A percentile compares a stretch with the other conserved stretches of the same genome.
Evolutionary conservation across 2,797 vertebrate genomes (phyloP).

Genomic region (Gadopsis bispinosus): DNA sequence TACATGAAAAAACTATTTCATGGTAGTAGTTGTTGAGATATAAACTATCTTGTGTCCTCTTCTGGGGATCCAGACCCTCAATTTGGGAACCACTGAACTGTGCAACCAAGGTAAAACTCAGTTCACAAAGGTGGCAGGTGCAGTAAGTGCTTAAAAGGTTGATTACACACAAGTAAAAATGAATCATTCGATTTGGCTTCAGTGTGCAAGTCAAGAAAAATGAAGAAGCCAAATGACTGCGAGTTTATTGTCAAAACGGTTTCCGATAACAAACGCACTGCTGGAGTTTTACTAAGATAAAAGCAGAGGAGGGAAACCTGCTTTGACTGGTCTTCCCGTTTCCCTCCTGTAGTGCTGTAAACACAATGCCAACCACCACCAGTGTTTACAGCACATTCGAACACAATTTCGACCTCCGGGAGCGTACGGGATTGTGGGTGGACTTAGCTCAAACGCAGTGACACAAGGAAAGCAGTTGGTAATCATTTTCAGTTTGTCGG

Average conservation of each 20-base stretch:
- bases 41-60: not conserved
- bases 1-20: not conserved
- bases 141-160: conserved; percentile 62
- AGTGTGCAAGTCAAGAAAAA: conserved; percentile 61
- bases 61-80: not conserved
- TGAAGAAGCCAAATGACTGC: conserved; percentile 32
- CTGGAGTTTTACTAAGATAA: conserved; percentile 70
- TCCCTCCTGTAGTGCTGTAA: conserved; percentile 13
- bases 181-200: conserved; percentile 26
- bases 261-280: conserved; percentile 46
- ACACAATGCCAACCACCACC: not conserved
- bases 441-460: conserved; percentile 45
- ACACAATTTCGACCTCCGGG: conserved; percentile 8
- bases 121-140: conserved; percentile 47
- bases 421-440: conserved; percentile 20
- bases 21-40: too few relatives aligned
- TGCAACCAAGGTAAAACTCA: conserved; percentile 28
- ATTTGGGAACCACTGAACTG: conserved; percentile 48
- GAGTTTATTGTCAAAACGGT: conserved; percentile 29
- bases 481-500: conserved; percentile 24
- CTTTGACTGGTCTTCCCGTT: conserved; percentile 19
- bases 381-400: conserved; percentile 21
- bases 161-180: conserved; percentile 48
- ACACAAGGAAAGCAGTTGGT: conserved; percentile 61
- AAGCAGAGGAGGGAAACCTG: conserved; percentile 35